Percentiles rank a stretch among this genome's conserved stretches.
Conservation (phyloP, 2,888 invertebrate species). For the Gerris lacustris region DNA sequence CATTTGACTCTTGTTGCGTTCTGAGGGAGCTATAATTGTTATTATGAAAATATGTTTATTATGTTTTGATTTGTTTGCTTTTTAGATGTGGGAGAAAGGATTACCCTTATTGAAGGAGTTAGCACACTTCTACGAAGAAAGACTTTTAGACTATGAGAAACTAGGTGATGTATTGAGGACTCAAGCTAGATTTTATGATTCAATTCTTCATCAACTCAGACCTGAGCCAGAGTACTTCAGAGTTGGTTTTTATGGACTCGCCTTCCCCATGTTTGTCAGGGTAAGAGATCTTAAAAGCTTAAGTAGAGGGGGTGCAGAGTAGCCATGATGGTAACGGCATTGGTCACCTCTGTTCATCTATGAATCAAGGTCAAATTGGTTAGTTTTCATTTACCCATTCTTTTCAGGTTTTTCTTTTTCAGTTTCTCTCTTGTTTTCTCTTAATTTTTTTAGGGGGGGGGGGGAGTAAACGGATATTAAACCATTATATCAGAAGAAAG, state of each 20-base stretch:
- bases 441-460: too few relatives aligned
- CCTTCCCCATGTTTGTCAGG: slow-evolving; percentile 85
- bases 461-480: too few relatives aligned
- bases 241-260: slow-evolving; percentile 87
- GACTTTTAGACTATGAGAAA: slow-evolving; percentile 75
- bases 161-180: slow-evolving; percentile 70
- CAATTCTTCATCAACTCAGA: slow-evolving; percentile 73
- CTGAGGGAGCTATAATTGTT: too few relatives aligned
- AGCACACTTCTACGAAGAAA: slow-evolving; percentile 72
- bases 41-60: too few relatives aligned
- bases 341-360: slow-evolving; percentile 15
- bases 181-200: slow-evolving; percentile 83
- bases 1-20: too few relatives aligned
- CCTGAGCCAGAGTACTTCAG: slow-evolving; percentile 91
- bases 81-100: slow-evolving; percentile 89
- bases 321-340: not conserved
- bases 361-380: not conserved
- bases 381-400: too few relatives aligned
- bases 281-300: slow-evolving; percentile 44
- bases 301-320: not conserved
- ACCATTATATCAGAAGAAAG: too few relatives aligned
- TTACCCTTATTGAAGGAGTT: slow-evolving; percentile 83
- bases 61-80: slow-evolving; percentile 23
- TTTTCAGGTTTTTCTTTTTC: too few relatives aligned
- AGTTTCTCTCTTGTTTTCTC: too few relatives aligned